These are phyloP conservation scores for Phyto melanocephala DNA, from an alignment of 2,888 invertebrate genomes.

Conservation along the genomic window DNA sequence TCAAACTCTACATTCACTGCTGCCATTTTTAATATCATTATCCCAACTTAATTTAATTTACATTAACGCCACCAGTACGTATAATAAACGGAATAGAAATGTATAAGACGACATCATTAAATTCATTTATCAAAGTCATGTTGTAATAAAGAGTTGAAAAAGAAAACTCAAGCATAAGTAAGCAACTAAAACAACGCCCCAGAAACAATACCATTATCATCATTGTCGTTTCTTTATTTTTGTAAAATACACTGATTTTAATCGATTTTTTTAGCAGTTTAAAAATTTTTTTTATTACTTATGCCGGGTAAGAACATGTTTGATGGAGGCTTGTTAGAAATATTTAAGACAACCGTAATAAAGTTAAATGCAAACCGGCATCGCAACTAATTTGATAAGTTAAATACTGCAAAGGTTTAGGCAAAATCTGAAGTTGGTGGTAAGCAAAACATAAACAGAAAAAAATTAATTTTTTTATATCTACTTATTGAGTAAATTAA, in stretches of 20 bases:
- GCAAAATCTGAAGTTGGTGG: no score
- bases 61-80: background rate
- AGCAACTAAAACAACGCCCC: background rate
- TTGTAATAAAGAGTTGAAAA: conserved; percentile 34
- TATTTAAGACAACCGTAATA: background rate
- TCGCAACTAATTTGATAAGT: conserved; percentile 18
- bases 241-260: background rate
- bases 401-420: conserved; percentile 22
- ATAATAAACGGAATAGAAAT: no score
- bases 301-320: background rate
- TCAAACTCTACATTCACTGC: background rate
- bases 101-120: no score
- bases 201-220: background rate
- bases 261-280: background rate
- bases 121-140: conserved; percentile 45
- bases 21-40: background rate
- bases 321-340: conserved; percentile 1
- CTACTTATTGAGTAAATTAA: no score
- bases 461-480: no score
- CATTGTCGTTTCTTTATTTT: no score
- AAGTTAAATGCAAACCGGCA: background rate
- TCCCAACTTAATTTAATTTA: background rate
- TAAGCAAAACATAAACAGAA: no score
- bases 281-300: background rate
- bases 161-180: background rate